A percentile compares a stretch with the other conserved stretches of the same genome.
Conservation (phyloP, 2,797 vertebrate genomes). For the Crax fasciolata region DNA sequence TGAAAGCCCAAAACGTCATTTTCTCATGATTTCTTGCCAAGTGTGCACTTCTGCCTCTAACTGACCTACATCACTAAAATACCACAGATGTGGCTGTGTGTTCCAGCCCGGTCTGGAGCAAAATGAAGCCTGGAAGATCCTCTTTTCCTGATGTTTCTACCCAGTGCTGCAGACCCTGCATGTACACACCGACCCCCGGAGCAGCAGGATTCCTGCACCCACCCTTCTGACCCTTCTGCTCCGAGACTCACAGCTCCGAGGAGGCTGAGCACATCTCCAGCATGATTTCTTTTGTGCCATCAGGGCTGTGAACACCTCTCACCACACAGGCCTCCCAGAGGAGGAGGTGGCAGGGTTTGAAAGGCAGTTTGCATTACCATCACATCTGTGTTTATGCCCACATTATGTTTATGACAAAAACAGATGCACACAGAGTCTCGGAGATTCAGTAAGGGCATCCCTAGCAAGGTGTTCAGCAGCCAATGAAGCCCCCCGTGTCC, state of each 20-base stretch:
- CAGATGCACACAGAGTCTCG: rapidly evolving
- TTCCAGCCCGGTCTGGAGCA: not conserved
- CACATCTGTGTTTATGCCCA: not conserved
- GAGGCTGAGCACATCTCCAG: not conserved
- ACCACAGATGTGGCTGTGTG: too few relatives aligned
- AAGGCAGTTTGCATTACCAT: not conserved
- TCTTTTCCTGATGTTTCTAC: not conserved
- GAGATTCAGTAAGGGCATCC: not conserved
- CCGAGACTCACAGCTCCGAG: not conserved
- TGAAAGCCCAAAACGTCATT: not conserved
- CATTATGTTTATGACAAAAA: not conserved
- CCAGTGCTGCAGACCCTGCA: rapidly evolving
- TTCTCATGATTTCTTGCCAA: not conserved
- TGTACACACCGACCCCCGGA: not conserved
- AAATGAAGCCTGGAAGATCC: too few relatives aligned
- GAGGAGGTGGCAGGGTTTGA: not conserved
- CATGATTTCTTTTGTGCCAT: not conserved
- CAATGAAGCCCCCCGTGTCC: not conserved
- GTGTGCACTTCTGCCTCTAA: not conserved
- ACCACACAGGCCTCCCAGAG: not conserved
- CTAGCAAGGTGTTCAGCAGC: rapidly evolving
- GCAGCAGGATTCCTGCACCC: not conserved
- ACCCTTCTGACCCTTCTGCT: not conserved
- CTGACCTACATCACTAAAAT: not conserved
- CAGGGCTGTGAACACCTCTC: not conserved